Evolutionary conservation across 2,113 vertebrate genomes (phyloP).

Genomic region (Phoenicopterus ruber): DNA sequence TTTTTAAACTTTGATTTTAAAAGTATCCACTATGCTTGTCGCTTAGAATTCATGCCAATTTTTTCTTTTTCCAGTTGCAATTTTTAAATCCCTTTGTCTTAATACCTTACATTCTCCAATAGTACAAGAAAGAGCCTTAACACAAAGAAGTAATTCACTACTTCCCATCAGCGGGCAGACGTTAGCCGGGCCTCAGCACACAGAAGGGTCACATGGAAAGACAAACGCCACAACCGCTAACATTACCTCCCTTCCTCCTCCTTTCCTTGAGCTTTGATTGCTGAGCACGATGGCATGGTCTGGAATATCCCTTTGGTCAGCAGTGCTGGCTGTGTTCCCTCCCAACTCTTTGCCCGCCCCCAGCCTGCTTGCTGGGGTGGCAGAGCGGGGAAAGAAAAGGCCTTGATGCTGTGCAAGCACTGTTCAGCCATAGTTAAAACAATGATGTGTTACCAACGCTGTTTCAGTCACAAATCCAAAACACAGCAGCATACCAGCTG

Average conservation of each 20-base stretch:
- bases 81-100: background rate
- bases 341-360: background rate
- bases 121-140: background rate
- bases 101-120: background rate
- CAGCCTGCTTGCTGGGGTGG: background rate
- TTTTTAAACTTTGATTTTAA: background rate
- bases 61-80: background rate
- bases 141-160: background rate
- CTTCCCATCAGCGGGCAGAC: background rate
- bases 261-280: background rate
- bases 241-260: background rate
- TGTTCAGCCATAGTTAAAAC: background rate
- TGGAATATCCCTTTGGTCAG: background rate
- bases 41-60: background rate
- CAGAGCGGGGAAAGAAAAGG: background rate
- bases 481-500: background rate
- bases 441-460: background rate
- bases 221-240: background rate
- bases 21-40: background rate
- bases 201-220: background rate
- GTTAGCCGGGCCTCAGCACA: background rate
- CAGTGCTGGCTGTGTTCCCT: background rate
- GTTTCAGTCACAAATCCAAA: background rate
- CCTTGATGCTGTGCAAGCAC: background rate
- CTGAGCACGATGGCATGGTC: rapidly evolving